Evolutionary conservation across 2,888 invertebrate species (phyloP).

Genomic region (Caenorhabditis macrosperma): DNA sequence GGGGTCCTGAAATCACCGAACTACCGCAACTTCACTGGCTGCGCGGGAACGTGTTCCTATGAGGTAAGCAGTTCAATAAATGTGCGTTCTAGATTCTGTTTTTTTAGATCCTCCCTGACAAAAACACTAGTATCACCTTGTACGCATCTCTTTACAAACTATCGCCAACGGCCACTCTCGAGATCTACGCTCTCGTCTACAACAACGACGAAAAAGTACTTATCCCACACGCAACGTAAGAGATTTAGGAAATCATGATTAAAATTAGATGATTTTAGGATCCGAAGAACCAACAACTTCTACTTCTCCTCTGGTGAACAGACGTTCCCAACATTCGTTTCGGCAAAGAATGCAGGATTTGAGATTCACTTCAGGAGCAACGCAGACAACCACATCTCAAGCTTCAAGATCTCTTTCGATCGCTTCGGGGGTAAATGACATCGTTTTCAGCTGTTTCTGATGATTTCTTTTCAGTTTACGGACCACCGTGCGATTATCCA

Average conservation of each 20-base stretch:
- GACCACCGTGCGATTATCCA: not conserved
- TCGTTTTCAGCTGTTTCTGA: not conserved
- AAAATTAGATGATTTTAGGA: not conserved
- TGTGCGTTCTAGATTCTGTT: not conserved
- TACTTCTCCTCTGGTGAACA: slow-evolving; percentile 3
- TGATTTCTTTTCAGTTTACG: slow-evolving; percentile 1
- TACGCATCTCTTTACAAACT: slow-evolving; percentile 8
- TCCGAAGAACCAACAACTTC: not conserved
- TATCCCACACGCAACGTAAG: slow-evolving; percentile 32
- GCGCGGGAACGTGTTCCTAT: slow-evolving; percentile 23
- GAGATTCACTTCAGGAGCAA: slow-evolving; percentile 21
- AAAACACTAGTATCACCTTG: slow-evolving; percentile 12
- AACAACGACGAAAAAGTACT: not conserved
- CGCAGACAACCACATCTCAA: not conserved
- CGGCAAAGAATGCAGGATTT: slow-evolving; percentile 26
- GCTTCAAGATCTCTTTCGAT: slow-evolving; percentile 37
- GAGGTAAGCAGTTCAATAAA: not conserved
- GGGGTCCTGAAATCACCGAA: slow-evolving; percentile 30
- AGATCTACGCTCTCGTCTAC: not conserved
- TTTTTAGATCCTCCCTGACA: slow-evolving; percentile 24
- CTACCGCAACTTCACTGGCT: slow-evolving; percentile 10
- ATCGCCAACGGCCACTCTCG: not conserved
- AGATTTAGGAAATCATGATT: no score
- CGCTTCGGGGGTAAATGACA: slow-evolving; percentile 8
- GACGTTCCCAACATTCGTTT: slow-evolving; percentile 23